Evolutionary conservation across 2,797 vertebrate genomes (phyloP).

Genomic region (Benthosema pterotum): DNA sequence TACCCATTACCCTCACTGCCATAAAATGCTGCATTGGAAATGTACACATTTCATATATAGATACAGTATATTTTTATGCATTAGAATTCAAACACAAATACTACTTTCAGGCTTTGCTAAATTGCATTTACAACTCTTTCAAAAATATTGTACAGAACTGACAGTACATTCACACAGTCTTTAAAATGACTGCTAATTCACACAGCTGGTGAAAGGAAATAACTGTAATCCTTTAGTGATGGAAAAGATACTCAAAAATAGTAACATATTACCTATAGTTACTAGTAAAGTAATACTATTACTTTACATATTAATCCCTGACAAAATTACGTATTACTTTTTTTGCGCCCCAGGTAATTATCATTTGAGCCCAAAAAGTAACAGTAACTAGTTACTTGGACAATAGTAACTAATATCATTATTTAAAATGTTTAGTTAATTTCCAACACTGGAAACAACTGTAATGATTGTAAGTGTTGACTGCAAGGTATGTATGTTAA

Average conservation of each 20-base stretch:
- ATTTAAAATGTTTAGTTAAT: no score
- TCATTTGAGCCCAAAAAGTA: no score
- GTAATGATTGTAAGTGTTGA: no score
- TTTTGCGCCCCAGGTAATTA: no score
- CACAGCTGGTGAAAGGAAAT: not conserved
- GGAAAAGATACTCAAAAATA: not conserved
- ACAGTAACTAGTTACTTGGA: no score
- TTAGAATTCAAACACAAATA: conserved; percentile 28
- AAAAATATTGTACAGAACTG: conserved; percentile 9
- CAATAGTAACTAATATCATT: no score
- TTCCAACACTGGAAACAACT: no score
- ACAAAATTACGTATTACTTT: no score
- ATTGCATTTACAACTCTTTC: conserved; percentile 24
- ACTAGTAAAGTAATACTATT: no score
- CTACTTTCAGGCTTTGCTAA: conserved; percentile 6
- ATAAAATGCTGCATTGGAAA: conserved; percentile 28
- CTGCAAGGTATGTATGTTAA: not conserved
- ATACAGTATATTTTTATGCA: conserved; percentile 13
- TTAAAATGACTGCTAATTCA: conserved; percentile 7
- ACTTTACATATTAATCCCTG: no score
- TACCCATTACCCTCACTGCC: conserved; percentile 14
- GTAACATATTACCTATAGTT: not conserved
- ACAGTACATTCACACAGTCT: conserved; percentile 7
- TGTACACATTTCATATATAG: conserved; percentile 36
- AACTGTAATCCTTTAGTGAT: not conserved